Evolutionary conservation across 2,113 vertebrate species (phyloP), one percentile per base, ranked within the genome.

Genomic region (Oreotragus oreotragus): DNA sequence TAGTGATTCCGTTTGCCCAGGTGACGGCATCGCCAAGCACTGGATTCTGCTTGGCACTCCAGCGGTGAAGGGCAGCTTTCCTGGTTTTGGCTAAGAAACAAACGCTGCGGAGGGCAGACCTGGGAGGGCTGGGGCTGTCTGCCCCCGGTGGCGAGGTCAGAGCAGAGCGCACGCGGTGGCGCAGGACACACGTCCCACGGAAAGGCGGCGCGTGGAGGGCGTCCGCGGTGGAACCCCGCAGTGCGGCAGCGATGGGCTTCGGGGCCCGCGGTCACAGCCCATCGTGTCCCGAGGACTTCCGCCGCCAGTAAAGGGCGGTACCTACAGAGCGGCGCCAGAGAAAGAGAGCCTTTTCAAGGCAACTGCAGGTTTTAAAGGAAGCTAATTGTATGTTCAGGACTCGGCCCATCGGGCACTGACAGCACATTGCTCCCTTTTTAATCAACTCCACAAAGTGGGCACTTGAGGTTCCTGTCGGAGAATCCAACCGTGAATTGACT

Each of bases 101-200:
- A 27, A 43, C 70, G 7, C 36, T 43, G 39, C 12, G 3, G 23
- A 89, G 15, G 58, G 16, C 17, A 79, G 47, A 8, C 14, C 28
- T 6, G 7, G 11, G 27, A 13, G 76, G 33, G 13, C 25, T 39
- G 45, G 83, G 83, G 28, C 49, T 49, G 5, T n/a, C 27, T 55
- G 16, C 21, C 8, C 45, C 53, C 91, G 45, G 8, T 7, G 77
- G 36, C 27, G 30, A 73, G 23, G 19, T 36, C 93, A 88, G 49
- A 92, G 64, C 19, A 28, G 13, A 23, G 7, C 19, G 36, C 23
- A 15, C 12, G 6, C 2, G 70, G 70, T 7, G 23, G 15, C 25
- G 39, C 6, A 3, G 12, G 6, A 6, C 25, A 5, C 13, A 55
- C 21, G 2, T n/a, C 19, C 3, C 0, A 19, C 2, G 3, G 6